These are phyloP conservation scores for Kryphioiulus occultus DNA, from an alignment of 2,888 invertebrate genomes.

Conservation along the genomic window DNA sequence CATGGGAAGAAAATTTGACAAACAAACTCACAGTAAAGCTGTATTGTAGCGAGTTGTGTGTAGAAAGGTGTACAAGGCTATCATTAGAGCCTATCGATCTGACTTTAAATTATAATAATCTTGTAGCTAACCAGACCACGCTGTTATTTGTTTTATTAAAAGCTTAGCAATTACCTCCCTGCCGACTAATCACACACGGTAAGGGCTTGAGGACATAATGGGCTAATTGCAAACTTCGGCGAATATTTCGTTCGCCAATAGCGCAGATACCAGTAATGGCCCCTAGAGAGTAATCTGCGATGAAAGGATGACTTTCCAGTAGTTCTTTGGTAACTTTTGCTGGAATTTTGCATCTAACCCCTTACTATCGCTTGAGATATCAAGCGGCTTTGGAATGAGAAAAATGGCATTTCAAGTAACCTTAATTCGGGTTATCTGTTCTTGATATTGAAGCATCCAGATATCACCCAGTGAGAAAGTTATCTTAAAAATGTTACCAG, in stretches of 20 bases:
- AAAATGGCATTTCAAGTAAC: not conserved
- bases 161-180: constrained; percentile 28
- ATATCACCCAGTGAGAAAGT: no score
- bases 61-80: not conserved
- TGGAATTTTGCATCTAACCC: not conserved
- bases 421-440: not conserved
- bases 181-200: not conserved
- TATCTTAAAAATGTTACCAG: no score
- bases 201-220: not conserved
- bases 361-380: not conserved
- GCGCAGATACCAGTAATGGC: not conserved
- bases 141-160: constrained; percentile 35
- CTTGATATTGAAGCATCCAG: not conserved
- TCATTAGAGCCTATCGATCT: constrained; percentile 26
- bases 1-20: no score
- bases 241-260: not conserved
- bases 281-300: not conserved
- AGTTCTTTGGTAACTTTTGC: not conserved
- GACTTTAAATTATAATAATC: constrained; percentile 35
- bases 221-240: not conserved
- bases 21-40: no score
- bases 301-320: not conserved
- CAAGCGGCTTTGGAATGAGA: not conserved
- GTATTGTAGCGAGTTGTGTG: no score
- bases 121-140: constrained; percentile 25